phyloP scores from a whole-genome alignment of 1,140 invertebrate species.

The Drosophila sechellia region DNA sequence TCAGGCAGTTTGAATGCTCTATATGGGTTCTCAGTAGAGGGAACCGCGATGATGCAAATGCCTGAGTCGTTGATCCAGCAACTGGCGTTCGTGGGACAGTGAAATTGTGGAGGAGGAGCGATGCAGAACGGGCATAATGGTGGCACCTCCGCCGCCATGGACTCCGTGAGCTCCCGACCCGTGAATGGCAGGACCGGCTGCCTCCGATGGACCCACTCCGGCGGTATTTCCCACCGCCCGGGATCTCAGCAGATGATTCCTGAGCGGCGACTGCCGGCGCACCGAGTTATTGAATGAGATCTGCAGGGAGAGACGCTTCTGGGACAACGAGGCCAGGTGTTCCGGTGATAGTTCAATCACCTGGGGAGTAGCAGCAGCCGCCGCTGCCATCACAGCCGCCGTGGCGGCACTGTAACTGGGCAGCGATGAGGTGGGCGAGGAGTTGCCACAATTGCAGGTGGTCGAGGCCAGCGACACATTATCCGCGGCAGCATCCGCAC shows the following conservation, averaged over 20 bases:
- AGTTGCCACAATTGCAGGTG: constrained; percentile 62
- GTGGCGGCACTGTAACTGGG: constrained; percentile 67
- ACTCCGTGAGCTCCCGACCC: neutral
- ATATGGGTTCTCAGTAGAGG: constrained; percentile 53
- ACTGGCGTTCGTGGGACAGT: constrained; percentile 68
- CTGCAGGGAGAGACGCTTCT: constrained; percentile 82
- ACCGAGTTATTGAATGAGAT: constrained; percentile 80
- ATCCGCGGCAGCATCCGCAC: constrained; percentile 40
- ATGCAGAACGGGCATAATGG: constrained; percentile 57
- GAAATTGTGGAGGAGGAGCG: constrained; percentile 71
- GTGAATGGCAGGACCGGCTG: neutral
- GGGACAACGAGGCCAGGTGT: constrained; percentile 74
- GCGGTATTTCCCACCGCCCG: constrained; percentile 67
- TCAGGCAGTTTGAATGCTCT: constrained; percentile 28
- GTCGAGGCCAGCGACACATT: constrained; percentile 61
- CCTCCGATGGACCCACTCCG: constrained; percentile 48
- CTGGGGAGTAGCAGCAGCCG: constrained; percentile 52
- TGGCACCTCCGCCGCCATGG: neutral
- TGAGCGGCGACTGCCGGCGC: constrained; percentile 65
- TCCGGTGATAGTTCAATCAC: constrained; percentile 79
- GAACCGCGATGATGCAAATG: constrained; percentile 80
- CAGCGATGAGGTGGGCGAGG: constrained; percentile 51
- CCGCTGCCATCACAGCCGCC: constrained; percentile 46
- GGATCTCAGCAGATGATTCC: constrained; percentile 76
- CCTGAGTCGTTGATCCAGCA: constrained; percentile 72